Percentiles rank a stretch among this genome's conserved stretches.
These are phyloP conservation scores for Ambastaia sidthimunki DNA, from an alignment of 2,797 vertebrate genomes.

Conservation along the genomic window DNA sequence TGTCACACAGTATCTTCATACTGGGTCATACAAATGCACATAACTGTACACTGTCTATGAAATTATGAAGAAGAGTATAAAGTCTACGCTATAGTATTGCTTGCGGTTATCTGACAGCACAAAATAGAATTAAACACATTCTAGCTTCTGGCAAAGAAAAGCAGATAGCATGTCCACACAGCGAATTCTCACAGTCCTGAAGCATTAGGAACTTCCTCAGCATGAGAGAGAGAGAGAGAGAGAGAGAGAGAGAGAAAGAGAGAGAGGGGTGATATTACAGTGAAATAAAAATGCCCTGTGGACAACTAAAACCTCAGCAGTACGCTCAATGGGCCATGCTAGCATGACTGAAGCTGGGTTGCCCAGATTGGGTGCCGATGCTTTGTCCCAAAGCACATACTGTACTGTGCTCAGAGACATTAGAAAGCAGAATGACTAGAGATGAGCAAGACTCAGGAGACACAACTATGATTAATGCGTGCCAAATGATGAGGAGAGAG, in stretches of 20 bases:
- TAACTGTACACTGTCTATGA: constrained; percentile 13
- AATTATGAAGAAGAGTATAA: constrained; percentile 32
- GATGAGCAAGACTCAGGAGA: constrained; percentile 63
- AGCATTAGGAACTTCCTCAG: constrained; percentile 43
- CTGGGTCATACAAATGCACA: background rate
- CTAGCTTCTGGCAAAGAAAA: constrained; percentile 37
- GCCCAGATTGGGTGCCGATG: constrained; percentile 21
- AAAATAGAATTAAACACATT: constrained; percentile 42
- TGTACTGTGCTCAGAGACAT: constrained; percentile 24
- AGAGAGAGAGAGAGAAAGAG: constrained; percentile 39
- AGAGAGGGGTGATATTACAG: constrained; percentile 18
- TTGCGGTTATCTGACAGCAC: constrained; percentile 31
- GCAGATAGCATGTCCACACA: constrained; percentile 45
- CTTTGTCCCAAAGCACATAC: constrained; percentile 28
- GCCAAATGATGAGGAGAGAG: constrained; percentile 70
- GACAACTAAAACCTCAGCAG: constrained; percentile 39
- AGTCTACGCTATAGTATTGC: constrained; percentile 31
- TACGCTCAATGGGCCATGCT: constrained; percentile 44
- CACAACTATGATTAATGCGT: constrained; percentile 74
- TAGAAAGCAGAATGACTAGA: constrained; percentile 23
- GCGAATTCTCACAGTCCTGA: constrained; percentile 36
- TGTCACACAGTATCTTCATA: constrained; percentile 8
- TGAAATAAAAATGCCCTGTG: constrained; percentile 34
- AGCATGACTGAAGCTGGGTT: constrained; percentile 1
- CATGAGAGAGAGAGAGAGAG: constrained; percentile 38